These are phyloP conservation scores for Rhinella marina DNA, from an alignment of 2,797 vertebrate species.

Conservation along the genomic window DNA sequence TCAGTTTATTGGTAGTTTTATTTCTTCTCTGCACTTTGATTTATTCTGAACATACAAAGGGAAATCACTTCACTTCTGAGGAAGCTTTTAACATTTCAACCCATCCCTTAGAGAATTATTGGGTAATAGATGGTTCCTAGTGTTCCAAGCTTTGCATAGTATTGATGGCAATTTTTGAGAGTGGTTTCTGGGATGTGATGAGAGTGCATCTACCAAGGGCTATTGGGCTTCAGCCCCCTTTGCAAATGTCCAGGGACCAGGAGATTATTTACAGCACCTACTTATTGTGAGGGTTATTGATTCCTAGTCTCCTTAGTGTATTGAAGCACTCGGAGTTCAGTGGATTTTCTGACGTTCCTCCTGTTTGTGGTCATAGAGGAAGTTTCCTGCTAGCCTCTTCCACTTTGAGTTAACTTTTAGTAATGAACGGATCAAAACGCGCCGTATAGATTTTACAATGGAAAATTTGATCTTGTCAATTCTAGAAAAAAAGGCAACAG, in stretches of 20 bases:
- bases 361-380: background rate
- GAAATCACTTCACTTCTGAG: background rate
- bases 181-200: conserved; percentile 2
- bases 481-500: too few species aligned
- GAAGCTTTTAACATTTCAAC: background rate
- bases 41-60: background rate
- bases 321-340: background rate
- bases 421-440: background rate
- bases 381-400: background rate
- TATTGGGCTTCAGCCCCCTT: background rate
- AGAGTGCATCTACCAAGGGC: background rate
- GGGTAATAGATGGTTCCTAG: background rate
- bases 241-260: too few species aligned
- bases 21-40: background rate
- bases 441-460: too few species aligned
- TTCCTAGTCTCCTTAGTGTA: conserved; percentile 36
- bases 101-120: background rate
- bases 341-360: background rate
- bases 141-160: conserved; percentile 5
- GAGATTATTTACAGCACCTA: conserved; percentile 44
- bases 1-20: background rate
- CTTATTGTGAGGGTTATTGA: conserved; percentile 42
- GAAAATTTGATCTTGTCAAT: background rate
- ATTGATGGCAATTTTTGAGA: background rate
- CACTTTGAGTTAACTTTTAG: background rate